These are phyloP conservation scores for Barbus barbus DNA, from an alignment of 2,113 vertebrate genomes.

Conservation along the genomic window DNA sequence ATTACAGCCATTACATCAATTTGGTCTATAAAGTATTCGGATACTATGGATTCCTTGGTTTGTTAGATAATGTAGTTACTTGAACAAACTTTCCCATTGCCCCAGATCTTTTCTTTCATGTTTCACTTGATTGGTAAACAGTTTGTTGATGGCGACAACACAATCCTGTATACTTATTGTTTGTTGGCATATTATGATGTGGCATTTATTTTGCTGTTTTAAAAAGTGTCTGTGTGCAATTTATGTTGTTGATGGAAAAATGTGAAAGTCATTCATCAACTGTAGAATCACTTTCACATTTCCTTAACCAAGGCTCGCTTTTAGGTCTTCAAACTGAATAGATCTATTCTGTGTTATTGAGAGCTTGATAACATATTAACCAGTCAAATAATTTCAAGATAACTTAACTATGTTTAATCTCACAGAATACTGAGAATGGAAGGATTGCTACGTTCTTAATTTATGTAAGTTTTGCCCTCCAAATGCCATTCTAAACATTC, in stretches of 20 bases:
- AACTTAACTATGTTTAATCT: not conserved
- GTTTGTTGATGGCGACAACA: not conserved
- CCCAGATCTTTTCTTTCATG: not conserved
- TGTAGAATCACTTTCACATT: no score
- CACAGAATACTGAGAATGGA: not conserved
- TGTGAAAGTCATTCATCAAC: not conserved
- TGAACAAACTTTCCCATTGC: not conserved
- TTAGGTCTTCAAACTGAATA: not conserved
- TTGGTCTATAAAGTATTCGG: not conserved
- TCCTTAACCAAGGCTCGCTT: not conserved
- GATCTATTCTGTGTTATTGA: not conserved
- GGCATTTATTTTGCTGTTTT: not conserved
- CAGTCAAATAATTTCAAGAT: not conserved
- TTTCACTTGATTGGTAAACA: not conserved
- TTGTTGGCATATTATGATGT: not conserved
- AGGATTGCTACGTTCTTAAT: slow-evolving; percentile 49
- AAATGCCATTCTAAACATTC: not conserved
- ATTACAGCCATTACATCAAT: not conserved
- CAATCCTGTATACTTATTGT: not conserved
- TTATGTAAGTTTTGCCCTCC: slow-evolving; percentile 4
- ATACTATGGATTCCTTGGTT: not conserved
- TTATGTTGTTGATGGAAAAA: not conserved
- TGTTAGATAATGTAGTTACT: not conserved
- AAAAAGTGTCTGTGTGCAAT: not conserved
- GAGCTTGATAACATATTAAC: not conserved